A percentile compares a stretch with the other conserved stretches of the same genome.
Conservation (phyloP, 2,888 invertebrate genomes). For the Flabesymbios commensalis region DNA sequence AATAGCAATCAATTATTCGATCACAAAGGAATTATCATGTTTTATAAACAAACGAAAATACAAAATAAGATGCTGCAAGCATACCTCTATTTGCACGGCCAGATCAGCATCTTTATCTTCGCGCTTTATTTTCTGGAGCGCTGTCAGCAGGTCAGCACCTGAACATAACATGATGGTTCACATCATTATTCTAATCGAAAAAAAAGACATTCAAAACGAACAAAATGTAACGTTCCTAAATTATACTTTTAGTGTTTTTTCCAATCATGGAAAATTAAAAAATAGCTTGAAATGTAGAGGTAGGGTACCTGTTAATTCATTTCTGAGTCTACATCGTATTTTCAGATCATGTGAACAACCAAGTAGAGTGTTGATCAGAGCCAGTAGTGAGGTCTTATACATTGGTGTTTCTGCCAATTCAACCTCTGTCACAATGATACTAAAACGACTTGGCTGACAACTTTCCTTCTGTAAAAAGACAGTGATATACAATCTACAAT, state of each 20-base stretch:
- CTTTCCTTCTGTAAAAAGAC: slow-evolving; percentile 43
- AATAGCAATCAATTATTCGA: too few relatives aligned
- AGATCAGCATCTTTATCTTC: slow-evolving; percentile 50
- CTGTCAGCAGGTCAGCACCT: slow-evolving; percentile 42
- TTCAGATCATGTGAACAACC: slow-evolving; percentile 53
- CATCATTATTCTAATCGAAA: too few relatives aligned
- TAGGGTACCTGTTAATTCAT: slow-evolving; percentile 62
- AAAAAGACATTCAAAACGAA: too few relatives aligned
- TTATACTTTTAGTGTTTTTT: too few relatives aligned
- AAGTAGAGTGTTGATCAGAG: slow-evolving; percentile 63
- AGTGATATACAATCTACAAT: not conserved
- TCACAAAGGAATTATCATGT: too few relatives aligned
- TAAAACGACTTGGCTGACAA: slow-evolving; percentile 59
- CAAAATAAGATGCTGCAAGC: not conserved
- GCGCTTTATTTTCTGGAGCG: slow-evolving; percentile 43
- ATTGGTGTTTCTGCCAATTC: slow-evolving; percentile 56
- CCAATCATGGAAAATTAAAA: too few relatives aligned
- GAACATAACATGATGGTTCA: too few relatives aligned
- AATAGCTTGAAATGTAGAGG: too few relatives aligned
- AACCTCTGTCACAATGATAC: slow-evolving; percentile 60
- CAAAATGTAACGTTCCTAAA: too few relatives aligned
- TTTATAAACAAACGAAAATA: too few relatives aligned
- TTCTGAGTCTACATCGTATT: slow-evolving; percentile 53
- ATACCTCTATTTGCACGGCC: slow-evolving; percentile 48
- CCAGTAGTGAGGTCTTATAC: slow-evolving; percentile 60